Evolutionary conservation across 2,797 vertebrate genomes (phyloP).

Genomic region (Stomatorhinus walkeri): DNA sequence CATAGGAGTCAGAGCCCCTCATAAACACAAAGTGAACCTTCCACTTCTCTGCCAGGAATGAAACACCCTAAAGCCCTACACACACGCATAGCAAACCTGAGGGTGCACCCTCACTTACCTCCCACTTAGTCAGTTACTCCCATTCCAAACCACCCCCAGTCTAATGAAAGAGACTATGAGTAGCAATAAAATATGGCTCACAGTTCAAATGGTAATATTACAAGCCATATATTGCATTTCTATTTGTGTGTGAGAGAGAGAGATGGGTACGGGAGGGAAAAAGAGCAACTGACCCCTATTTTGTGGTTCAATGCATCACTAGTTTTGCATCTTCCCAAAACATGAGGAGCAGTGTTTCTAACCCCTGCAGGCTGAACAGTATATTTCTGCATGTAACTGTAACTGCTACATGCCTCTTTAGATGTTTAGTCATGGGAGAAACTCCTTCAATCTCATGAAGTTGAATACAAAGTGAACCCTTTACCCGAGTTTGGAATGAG

Average conservation of each 20-base stretch:
- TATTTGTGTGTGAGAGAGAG: background rate
- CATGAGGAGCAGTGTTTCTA: background rate
- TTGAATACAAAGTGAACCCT: background rate
- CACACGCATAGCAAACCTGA: background rate
- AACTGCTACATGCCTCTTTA: background rate
- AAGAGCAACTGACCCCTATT: background rate
- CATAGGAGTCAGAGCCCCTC: background rate
- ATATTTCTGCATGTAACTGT: background rate
- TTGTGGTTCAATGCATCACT: background rate
- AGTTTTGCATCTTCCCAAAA: background rate
- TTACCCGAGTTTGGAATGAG: background rate
- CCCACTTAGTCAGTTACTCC: background rate
- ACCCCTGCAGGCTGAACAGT: background rate
- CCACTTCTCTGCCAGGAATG: background rate
- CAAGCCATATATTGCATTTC: background rate
- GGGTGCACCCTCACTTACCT: background rate
- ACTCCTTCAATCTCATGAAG: background rate
- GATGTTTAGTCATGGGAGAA: background rate
- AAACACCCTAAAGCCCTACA: background rate
- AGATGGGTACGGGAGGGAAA: background rate
- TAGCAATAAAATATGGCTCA: background rate
- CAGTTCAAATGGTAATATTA: background rate
- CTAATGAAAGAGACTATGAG: background rate
- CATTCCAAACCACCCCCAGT: background rate
- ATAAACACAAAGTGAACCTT: background rate